Evolutionary conservation across 2,113 vertebrate genomes (phyloP), one percentile per base, ranked within the genome.

Genomic region (Prunella fulvescens): DNA sequence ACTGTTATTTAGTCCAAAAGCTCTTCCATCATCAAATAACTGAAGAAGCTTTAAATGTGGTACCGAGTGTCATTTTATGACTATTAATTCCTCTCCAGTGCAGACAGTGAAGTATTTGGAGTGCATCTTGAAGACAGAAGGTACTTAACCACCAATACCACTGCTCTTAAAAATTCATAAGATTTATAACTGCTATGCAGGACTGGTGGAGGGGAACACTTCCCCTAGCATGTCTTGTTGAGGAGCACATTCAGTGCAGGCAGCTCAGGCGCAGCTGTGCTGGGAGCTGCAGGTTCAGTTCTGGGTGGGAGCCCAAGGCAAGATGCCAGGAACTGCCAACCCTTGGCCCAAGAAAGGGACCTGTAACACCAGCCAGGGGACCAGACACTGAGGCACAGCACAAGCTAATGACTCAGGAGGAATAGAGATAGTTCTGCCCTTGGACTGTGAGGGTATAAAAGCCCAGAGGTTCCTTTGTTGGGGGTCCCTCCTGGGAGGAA

Each of bases 341-440:
- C 10, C 26, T 56, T 56, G 40, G 19, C 19, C 19, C 19, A 18
- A 5, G 7, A 29, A 70, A 60, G 29, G 14, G 35, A 60, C 20
- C 8, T 10, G 28, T 33, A 29, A 7, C 35, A 29, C 23, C 45
- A 42, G 24, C 29, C 44, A 35, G 54, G 12, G 14, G 7, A 15
- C 35, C 5, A 2, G 51, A 26, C 65, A n/a, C 29, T 19, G 54
- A n/a, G 35, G 9, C 44, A 42, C 7, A 23, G 19, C 19, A 60
- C 24, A 24, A 70, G 24, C 23, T 51, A 37, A 18, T n/a, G 37
- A 29, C 47, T 51, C 58, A 42, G 8, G 20, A n/a, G 58, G 29
- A 53, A 2, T 23, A 42, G 47, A 0, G 0, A 23, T 16, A 13
- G 8, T 22, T 64, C 28, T 26, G 11, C 3, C 11, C 53, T 50